These are phyloP conservation scores for Microtus richardsoni DNA, from an alignment of 2,113 vertebrate species.

Conservation along the genomic window DNA sequence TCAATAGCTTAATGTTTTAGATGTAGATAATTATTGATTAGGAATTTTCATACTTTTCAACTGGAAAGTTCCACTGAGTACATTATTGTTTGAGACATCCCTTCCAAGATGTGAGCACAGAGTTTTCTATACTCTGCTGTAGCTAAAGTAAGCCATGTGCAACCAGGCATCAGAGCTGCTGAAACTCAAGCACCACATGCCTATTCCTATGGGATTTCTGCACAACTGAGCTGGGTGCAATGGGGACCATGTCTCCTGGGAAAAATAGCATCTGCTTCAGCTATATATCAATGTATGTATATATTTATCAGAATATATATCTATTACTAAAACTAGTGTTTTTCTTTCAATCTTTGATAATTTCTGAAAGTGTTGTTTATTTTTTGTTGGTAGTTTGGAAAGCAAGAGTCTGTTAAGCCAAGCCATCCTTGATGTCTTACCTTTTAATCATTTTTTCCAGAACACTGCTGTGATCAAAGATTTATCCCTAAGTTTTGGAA, in stretches of 20 bases:
- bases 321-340: neutral
- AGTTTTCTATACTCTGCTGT: neutral
- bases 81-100: no score
- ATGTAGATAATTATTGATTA: neutral
- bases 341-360: neutral
- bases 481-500: neutral
- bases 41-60: neutral
- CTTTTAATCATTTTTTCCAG: neutral
- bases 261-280: neutral
- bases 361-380: neutral
- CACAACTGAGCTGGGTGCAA: no score
- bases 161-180: neutral
- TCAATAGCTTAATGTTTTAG: neutral
- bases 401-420: neutral
- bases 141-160: neutral
- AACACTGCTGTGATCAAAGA: neutral
- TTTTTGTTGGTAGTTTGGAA: neutral
- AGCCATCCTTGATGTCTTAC: neutral
- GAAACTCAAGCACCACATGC: neutral
- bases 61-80: neutral
- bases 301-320: no score
- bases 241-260: neutral
- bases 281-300: no score
- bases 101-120: neutral
- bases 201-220: neutral